Conservation (phyloP, 1,140 invertebrate species). For the Penaeus chinensis region DNA sequence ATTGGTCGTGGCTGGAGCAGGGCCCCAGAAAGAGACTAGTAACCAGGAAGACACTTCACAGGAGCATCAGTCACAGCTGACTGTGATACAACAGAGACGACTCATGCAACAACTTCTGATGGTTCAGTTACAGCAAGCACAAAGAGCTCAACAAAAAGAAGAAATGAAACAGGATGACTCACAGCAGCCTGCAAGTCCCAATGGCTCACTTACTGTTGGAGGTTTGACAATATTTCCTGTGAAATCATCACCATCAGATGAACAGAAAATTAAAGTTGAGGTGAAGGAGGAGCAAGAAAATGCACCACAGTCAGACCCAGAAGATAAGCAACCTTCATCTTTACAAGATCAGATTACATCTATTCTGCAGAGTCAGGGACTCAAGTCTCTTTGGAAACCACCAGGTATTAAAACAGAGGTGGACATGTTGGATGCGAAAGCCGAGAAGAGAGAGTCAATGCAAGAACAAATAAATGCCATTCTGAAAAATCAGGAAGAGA, state of each 20-base stretch:
- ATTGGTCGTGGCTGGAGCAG: too few relatives aligned
- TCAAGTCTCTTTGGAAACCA: slow-evolving; percentile 35
- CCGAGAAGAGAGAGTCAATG: slow-evolving; percentile 39
- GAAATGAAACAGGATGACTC: neutral
- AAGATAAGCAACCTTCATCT: slow-evolving; percentile 20
- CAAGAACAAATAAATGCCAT: slow-evolving; percentile 54
- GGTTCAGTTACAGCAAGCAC: neutral
- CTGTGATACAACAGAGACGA: too few relatives aligned
- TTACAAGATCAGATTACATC: slow-evolving; percentile 51
- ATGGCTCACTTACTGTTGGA: slow-evolving; percentile 26
- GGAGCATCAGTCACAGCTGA: too few relatives aligned
- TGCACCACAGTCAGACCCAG: neutral
- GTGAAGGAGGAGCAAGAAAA: slow-evolving; percentile 33
- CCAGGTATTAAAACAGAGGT: neutral
- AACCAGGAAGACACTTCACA: too few relatives aligned
- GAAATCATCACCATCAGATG: neutral
- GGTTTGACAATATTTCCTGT: slow-evolving; percentile 40
- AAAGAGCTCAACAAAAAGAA: neutral
- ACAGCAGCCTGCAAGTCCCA: neutral
- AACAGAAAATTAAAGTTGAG: slow-evolving; percentile 10
- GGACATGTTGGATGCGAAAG: neutral
- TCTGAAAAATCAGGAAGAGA: slow-evolving; percentile 39
- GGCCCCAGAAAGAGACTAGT: too few relatives aligned
- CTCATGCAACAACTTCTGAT: too few relatives aligned
- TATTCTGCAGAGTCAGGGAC: slow-evolving; percentile 42